Percentiles rank a stretch among this genome's conserved stretches.
phyloP scores from a whole-genome alignment of 1,140 invertebrate species.

The Cephus cinctus region DNA sequence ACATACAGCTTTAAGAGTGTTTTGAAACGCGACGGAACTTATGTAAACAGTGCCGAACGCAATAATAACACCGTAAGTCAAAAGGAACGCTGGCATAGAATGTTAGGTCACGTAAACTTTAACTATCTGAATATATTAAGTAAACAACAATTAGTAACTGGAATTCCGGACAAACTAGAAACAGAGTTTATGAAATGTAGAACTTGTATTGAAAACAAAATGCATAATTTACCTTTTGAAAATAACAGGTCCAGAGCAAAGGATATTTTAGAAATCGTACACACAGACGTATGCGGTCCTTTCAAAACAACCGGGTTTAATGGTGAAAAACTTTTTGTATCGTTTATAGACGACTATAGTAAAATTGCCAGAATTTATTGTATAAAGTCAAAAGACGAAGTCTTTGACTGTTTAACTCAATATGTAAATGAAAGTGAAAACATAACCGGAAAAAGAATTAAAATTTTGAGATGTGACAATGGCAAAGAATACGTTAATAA shows the following conservation, averaged over 20 bases:
- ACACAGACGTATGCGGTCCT: conserved; percentile 42
- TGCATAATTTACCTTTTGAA: background rate
- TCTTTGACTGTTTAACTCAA: background rate
- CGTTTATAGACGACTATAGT: conserved; percentile 6
- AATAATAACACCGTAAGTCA: background rate
- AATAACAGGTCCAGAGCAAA: conserved; percentile 3
- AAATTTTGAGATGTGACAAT: conserved; percentile 24
- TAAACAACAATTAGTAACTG: background rate
- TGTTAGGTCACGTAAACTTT: conserved; percentile 33
- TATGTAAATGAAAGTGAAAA: too few species aligned
- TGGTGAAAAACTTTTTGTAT: background rate
- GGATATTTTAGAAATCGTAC: conserved; percentile 24
- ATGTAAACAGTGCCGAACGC: too few species aligned
- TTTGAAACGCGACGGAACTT: too few species aligned
- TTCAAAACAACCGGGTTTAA: conserved; percentile 18
- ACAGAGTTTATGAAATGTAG: background rate
- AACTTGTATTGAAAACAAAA: conserved; percentile 1
- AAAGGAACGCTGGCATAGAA: conserved; percentile 26
- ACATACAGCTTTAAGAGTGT: too few species aligned
- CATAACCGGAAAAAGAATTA: conserved; percentile 20
- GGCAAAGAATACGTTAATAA: conserved; percentile 28
- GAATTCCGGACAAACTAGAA: background rate
- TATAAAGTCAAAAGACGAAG: background rate
- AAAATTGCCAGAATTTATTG: background rate
- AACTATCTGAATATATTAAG: background rate